phyloP scores from a whole-genome alignment of 2,888 invertebrate species.

The Himalopsyche tibetana region DNA sequence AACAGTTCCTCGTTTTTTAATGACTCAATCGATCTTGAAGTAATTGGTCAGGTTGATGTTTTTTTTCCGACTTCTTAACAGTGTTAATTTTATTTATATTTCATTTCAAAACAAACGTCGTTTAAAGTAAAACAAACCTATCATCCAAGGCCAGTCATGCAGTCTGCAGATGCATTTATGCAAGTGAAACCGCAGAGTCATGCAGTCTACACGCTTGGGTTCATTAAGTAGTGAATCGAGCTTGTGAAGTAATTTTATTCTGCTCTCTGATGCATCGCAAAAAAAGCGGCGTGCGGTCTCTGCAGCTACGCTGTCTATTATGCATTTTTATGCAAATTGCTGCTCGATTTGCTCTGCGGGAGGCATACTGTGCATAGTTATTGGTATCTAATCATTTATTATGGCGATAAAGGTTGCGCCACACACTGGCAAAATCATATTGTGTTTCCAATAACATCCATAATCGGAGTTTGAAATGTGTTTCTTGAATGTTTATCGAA shows the following conservation, averaged over 20 bases:
- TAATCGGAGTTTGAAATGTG: background rate
- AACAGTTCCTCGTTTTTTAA: too few species aligned
- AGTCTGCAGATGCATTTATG: background rate
- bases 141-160: background rate
- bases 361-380: background rate
- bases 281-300: conserved; percentile 16
- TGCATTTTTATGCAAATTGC: conserved; percentile 26
- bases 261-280: conserved; percentile 1
- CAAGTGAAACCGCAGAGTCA: conserved; percentile 6
- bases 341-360: background rate
- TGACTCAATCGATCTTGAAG: too few species aligned
- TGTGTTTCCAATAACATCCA: background rate
- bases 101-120: background rate
- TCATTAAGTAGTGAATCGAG: conserved; percentile 25
- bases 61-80: too few species aligned
- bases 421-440: background rate
- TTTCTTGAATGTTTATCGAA: background rate
- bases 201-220: conserved; percentile 5
- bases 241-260: background rate
- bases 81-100: too few species aligned
- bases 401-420: background rate
- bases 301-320: background rate
- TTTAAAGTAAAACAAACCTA: background rate
- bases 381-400: conserved; percentile 11
- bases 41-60: too few species aligned